Conservation (phyloP, 2,888 invertebrate genomes). For the Philereme transversata region DNA sequence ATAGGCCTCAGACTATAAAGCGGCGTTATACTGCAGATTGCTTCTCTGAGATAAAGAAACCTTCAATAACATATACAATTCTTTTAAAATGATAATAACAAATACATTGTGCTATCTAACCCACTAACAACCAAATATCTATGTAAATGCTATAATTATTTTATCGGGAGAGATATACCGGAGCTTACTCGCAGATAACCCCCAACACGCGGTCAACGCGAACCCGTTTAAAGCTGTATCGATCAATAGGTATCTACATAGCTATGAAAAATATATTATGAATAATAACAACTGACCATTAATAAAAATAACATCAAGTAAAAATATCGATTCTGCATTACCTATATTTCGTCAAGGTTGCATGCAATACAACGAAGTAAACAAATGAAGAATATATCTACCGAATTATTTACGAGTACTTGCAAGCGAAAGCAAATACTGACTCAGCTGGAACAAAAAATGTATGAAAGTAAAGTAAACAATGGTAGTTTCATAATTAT, state of each 20-base stretch:
- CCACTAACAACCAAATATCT: slow-evolving; percentile 17
- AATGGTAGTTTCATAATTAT: slow-evolving; percentile 35
- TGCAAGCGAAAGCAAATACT: background rate
- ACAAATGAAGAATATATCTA: background rate
- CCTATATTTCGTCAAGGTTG: background rate
- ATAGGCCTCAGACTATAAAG: too few relatives aligned
- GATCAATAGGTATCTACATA: background rate
- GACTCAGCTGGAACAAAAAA: background rate
- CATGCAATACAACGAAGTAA: background rate
- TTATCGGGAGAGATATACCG: slow-evolving; percentile 15
- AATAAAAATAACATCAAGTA: too few relatives aligned
- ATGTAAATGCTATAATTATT: slow-evolving; percentile 19
- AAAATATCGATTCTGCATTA: too few relatives aligned
- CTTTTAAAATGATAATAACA: background rate
- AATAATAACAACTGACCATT: too few relatives aligned
- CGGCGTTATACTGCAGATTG: too few relatives aligned
- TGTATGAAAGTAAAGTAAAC: too few relatives aligned
- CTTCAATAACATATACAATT: too few relatives aligned
- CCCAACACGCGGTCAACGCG: slow-evolving; percentile 12
- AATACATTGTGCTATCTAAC: slow-evolving; percentile 17
- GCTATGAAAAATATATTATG: too few relatives aligned
- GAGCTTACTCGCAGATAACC: slow-evolving; percentile 24
- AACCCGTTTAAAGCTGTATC: slow-evolving; percentile 18
- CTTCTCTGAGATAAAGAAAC: background rate
- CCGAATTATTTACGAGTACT: background rate